Conservation (phyloP, 2,113 vertebrate genomes). For the Pongo abelii region DNA sequence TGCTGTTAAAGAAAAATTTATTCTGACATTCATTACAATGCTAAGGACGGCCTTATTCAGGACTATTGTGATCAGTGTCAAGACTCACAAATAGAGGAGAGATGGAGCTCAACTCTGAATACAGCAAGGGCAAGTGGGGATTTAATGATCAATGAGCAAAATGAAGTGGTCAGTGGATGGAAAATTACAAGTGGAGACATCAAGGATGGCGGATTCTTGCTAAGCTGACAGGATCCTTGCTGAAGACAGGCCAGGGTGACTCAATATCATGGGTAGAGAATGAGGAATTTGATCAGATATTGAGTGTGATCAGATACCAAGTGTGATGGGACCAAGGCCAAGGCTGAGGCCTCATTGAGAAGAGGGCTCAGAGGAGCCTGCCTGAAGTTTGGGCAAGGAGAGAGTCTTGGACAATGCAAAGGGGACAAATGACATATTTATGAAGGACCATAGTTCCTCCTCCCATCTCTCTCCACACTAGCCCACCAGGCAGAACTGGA, state of each 20-base stretch:
- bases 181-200: background rate
- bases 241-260: background rate
- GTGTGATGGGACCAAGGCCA: background rate
- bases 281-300: too few relatives aligned
- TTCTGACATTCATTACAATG: background rate
- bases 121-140: background rate
- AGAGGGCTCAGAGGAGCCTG: background rate
- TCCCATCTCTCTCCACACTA: background rate
- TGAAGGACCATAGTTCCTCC: background rate
- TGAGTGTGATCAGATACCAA: background rate
- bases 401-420: background rate
- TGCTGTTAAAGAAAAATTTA: slow-evolving; percentile 7
- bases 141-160: background rate
- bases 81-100: background rate
- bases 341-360: background rate
- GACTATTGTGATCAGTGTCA: background rate
- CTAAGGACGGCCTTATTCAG: background rate
- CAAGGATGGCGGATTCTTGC: background rate
- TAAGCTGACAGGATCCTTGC: background rate
- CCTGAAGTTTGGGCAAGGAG: background rate
- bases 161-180: background rate
- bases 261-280: background rate
- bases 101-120: background rate
- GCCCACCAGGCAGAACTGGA: background rate
- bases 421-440: background rate